Conservation (phyloP, 1,140 invertebrate genomes). For the Brachionus rotundiformis region DNA sequence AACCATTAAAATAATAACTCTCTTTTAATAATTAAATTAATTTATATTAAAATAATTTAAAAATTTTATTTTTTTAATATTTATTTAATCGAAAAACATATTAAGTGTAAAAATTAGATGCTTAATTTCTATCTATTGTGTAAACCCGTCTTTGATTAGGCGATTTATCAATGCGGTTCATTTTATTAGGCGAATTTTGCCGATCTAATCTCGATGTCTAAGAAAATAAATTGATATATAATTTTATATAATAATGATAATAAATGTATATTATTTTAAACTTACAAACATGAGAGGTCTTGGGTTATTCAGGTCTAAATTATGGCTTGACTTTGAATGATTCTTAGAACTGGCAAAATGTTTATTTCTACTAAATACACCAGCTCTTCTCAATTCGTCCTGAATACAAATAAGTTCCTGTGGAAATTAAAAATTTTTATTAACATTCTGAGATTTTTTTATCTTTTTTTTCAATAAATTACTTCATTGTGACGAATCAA, state of each 20-base stretch:
- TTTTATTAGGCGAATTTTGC: background rate
- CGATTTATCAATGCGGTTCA: background rate
- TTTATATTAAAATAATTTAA: too few relatives aligned
- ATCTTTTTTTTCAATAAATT: background rate
- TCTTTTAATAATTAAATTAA: too few relatives aligned
- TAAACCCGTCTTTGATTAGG: slow-evolving; percentile 35
- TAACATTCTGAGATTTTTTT: background rate
- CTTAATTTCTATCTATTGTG: slow-evolving; percentile 20
- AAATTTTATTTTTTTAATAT: too few relatives aligned
- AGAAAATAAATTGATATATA: background rate
- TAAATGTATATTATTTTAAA: background rate
- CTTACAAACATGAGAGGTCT: slow-evolving; percentile 49
- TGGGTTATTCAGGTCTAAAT: slow-evolving; percentile 16
- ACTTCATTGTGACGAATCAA: slow-evolving; percentile 62
- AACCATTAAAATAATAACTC: too few relatives aligned
- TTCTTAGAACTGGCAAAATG: background rate
- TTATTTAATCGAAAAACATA: too few relatives aligned
- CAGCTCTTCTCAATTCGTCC: slow-evolving; percentile 22
- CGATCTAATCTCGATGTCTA: slow-evolving; percentile 42
- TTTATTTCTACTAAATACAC: background rate
- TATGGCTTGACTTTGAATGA: slow-evolving; percentile 2
- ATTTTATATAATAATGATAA: too few relatives aligned
- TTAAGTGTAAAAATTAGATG: background rate
- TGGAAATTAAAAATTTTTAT: background rate
- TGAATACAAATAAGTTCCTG: slow-evolving; percentile 24